Conservation (phyloP, 2,797 vertebrate genomes). For the Allobates femoralis region DNA sequence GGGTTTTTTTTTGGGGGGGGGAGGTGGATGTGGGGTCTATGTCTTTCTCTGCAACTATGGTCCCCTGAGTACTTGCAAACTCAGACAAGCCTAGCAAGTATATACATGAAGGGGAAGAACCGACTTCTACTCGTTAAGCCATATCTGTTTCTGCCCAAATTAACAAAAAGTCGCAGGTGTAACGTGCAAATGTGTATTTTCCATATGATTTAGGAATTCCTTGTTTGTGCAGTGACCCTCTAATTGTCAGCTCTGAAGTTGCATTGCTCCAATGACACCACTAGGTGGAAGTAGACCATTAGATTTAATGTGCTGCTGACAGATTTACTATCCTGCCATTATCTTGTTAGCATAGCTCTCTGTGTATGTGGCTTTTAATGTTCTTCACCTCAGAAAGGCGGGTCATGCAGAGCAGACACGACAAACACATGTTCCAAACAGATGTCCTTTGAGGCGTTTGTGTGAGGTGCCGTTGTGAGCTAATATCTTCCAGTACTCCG, state of each 20-base stretch:
- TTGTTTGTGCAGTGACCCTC: background rate
- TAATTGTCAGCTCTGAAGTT: background rate
- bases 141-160: too few species aligned
- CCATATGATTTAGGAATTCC: background rate
- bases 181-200: too few species aligned
- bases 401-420: constrained; percentile 47
- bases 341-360: constrained; percentile 26
- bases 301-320: constrained; percentile 3
- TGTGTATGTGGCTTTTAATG: constrained; percentile 40
- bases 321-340: constrained; percentile 28
- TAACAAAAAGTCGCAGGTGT: too few species aligned
- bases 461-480: constrained; percentile 49
- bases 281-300: constrained; percentile 40
- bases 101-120: too few species aligned
- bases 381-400: constrained; percentile 53
- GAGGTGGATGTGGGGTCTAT: too few species aligned
- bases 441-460: constrained; percentile 50
- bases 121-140: too few species aligned
- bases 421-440: constrained; percentile 55
- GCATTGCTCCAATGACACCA: background rate
- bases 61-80: too few species aligned
- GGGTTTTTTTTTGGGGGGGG: too few species aligned
- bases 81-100: too few species aligned
- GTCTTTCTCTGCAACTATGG: too few species aligned
- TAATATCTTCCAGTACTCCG: constrained; percentile 55